These are phyloP conservation scores for Dasypus novemcinctus DNA, from an alignment of 2,113 vertebrate species.

Conservation along the genomic window DNA sequence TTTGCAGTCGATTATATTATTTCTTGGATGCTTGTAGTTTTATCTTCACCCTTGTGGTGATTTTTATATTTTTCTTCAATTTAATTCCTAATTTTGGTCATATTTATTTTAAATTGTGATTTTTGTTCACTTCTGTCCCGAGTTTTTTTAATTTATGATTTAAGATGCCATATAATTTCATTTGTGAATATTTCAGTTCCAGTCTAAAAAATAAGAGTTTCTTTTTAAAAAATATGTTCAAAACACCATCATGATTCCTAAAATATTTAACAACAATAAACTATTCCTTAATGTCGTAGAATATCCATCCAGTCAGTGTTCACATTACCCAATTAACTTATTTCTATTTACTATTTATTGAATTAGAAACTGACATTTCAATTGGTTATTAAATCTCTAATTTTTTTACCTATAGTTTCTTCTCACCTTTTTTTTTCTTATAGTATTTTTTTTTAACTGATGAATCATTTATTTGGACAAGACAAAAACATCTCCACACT, in stretches of 20 bases:
- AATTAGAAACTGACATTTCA: not conserved
- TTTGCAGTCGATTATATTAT: not conserved
- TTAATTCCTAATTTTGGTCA: not conserved
- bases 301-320: not conserved
- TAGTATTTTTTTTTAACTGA: too few relatives aligned
- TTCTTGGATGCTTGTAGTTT: not conserved
- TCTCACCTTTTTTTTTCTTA: not conserved
- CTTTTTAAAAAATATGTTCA: not conserved
- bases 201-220: not conserved
- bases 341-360: not conserved
- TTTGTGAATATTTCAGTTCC: not conserved
- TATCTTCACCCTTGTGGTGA: not conserved
- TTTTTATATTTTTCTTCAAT: not conserved
- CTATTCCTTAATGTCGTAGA: not conserved
- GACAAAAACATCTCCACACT: too few relatives aligned
- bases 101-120: not conserved
- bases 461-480: too few relatives aligned
- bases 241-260: not conserved
- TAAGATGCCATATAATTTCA: not conserved
- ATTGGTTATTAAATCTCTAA: not conserved
- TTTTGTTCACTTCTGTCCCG: not conserved
- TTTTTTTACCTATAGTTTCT: not conserved
- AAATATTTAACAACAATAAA: not conserved
- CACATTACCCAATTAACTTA: not conserved
- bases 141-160: not conserved